These are phyloP conservation scores for Pseudeuparius sepicola DNA, from an alignment of 2,888 invertebrate species.

Conservation along the genomic window DNA sequence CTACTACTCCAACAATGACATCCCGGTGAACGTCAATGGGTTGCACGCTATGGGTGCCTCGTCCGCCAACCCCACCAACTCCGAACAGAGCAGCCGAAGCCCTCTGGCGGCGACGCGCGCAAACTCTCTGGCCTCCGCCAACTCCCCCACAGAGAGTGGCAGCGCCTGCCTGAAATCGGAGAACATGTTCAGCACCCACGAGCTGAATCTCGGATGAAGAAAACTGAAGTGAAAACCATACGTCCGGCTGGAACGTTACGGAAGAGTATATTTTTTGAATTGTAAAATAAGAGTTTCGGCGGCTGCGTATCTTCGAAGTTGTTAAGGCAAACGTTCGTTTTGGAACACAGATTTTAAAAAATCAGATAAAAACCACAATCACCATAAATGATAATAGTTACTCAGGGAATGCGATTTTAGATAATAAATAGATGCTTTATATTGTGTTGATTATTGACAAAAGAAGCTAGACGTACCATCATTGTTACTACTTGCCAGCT, in stretches of 20 bases:
- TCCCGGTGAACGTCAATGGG: slow-evolving; percentile 29
- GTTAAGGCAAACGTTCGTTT: too few species aligned
- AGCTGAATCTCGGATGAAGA: slow-evolving; percentile 32
- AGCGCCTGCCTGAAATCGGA: slow-evolving; percentile 60
- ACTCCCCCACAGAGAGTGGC: slow-evolving; percentile 55
- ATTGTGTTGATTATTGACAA: too few species aligned
- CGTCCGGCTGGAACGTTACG: not conserved
- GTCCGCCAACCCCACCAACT: slow-evolving; percentile 16
- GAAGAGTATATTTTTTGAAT: too few species aligned
- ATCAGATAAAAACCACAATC: too few species aligned
- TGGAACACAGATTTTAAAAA: too few species aligned
- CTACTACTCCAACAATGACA: slow-evolving; percentile 49
- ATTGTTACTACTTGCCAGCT: too few species aligned
- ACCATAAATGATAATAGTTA: too few species aligned
- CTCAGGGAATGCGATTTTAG: too few species aligned
- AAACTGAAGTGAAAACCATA: slow-evolving; percentile 5
- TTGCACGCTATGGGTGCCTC: slow-evolving; percentile 1
- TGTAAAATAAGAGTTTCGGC: slow-evolving; percentile 12
- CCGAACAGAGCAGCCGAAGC: slow-evolving; percentile 49
- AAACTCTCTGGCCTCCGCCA: slow-evolving; percentile 58
- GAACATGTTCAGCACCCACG: slow-evolving; percentile 34
- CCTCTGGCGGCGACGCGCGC: slow-evolving; percentile 61
- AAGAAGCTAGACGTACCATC: too few species aligned
- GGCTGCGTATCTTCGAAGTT: too few species aligned
- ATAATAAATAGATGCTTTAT: too few species aligned